Percentiles rank a stretch among this genome's conserved stretches.
Evolutionary conservation across 2,113 vertebrate genomes (phyloP).

Genomic region (Sylvietta virens): DNA sequence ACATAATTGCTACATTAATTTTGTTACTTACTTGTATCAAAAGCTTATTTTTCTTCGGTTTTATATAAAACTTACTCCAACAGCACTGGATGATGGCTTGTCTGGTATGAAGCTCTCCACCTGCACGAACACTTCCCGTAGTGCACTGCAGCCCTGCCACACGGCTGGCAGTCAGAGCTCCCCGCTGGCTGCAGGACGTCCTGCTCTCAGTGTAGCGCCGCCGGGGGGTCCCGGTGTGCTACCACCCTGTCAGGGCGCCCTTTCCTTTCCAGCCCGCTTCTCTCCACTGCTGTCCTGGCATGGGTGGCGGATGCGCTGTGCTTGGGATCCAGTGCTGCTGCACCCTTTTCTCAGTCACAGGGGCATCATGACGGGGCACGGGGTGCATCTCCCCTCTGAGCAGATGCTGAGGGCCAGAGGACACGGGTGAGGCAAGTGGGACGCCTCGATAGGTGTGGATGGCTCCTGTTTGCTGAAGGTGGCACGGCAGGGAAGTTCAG

Average conservation of each 20-base stretch:
- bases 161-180: background rate
- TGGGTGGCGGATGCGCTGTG: fast-evolving
- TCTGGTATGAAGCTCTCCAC: background rate
- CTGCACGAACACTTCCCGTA: fast-evolving
- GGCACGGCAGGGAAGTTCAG: fast-evolving
- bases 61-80: background rate
- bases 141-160: fast-evolving
- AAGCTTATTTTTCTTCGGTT: background rate
- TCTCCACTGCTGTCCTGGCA: too few species aligned
- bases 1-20: background rate
- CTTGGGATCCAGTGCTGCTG: background rate
- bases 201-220: fast-evolving
- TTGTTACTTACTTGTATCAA: conserved; percentile 12
- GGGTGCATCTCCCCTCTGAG: fast-evolving
- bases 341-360: background rate
- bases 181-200: fast-evolving
- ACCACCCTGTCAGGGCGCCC: fast-evolving
- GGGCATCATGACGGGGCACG: fast-evolving
- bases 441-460: fast-evolving
- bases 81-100: background rate
- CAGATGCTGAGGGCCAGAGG: fast-evolving
- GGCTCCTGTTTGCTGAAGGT: fast-evolving
- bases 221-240: fast-evolving
- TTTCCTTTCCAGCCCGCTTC: background rate
- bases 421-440: background rate